Evolutionary conservation across 2,888 invertebrate genomes (phyloP).

Genomic region (Microctonus brassicae): DNA sequence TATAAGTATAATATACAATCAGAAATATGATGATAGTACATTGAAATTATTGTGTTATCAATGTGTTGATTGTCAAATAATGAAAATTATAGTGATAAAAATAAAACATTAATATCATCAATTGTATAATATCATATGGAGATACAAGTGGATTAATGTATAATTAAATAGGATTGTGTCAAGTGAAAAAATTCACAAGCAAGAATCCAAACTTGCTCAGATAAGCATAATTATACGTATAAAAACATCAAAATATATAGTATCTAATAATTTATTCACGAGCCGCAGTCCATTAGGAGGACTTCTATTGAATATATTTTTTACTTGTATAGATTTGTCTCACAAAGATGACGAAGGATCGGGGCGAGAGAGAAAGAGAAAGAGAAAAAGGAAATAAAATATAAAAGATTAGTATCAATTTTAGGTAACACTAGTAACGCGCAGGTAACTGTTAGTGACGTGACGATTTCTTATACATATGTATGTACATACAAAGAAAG

Average conservation of each 20-base stretch:
- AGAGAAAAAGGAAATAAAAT: background rate
- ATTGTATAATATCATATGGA: background rate
- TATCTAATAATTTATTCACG: slow-evolving; percentile 18
- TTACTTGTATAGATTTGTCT: slow-evolving; percentile 12
- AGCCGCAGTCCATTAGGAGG: slow-evolving; percentile 9
- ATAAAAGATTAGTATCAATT: slow-evolving; percentile 48
- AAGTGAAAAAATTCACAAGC: slow-evolving; percentile 22
- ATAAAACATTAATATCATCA: background rate
- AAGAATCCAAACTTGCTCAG: background rate
- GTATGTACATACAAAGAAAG: slow-evolving; percentile 39
- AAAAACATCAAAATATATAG: background rate
- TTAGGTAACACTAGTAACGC: slow-evolving; percentile 55
- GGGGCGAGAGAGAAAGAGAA: background rate
- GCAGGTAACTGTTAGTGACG: slow-evolving; percentile 56
- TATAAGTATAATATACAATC: background rate
- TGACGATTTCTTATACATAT: slow-evolving; percentile 53
- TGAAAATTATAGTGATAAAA: background rate
- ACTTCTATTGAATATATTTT: slow-evolving; percentile 12
- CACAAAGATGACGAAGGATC: background rate
- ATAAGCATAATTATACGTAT: background rate
- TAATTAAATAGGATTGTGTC: background rate
- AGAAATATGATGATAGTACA: background rate
- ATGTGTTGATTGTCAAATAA: background rate
- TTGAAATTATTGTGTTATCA: background rate
- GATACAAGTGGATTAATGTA: background rate